phyloP scores from a whole-genome alignment of 2,888 invertebrate species.

The Ornithoptera alexandrae region DNA sequence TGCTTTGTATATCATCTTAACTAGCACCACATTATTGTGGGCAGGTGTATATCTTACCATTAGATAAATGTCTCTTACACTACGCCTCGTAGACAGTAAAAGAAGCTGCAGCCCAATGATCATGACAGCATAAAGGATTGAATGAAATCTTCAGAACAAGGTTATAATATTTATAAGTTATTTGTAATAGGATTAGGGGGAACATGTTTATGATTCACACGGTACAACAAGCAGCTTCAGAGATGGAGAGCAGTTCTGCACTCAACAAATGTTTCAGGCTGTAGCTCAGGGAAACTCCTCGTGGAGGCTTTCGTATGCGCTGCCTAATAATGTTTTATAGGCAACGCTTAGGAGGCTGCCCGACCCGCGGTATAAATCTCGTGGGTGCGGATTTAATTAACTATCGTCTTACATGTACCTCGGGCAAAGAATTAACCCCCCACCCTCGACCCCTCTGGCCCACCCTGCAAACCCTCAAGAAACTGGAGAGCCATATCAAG shows the following conservation, averaged over 20 bases:
- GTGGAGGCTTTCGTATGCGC: slow-evolving; percentile 33
- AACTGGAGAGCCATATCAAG: slow-evolving; percentile 66
- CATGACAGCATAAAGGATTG: too few species aligned
- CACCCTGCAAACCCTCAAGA: slow-evolving; percentile 38
- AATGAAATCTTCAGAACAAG: too few species aligned
- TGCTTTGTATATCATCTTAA: too few species aligned
- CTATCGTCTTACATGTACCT: slow-evolving; percentile 57
- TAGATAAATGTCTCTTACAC: too few species aligned
- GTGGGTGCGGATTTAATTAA: slow-evolving; percentile 68
- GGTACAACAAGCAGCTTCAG: too few species aligned
- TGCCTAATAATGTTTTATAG: slow-evolving; percentile 36
- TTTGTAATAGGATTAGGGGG: too few species aligned
- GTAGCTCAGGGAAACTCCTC: slow-evolving; percentile 10
- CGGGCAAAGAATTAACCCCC: slow-evolving; percentile 58
- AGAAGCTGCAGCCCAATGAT: too few species aligned
- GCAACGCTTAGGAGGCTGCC: slow-evolving; percentile 32
- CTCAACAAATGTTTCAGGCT: slow-evolving; percentile 8
- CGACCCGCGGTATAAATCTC: slow-evolving; percentile 51
- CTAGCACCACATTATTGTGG: too few species aligned
- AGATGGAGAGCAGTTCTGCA: not conserved
- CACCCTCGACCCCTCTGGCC: slow-evolving; percentile 36
- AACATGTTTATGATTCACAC: too few species aligned
- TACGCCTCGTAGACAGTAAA: too few species aligned
- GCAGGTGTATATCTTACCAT: too few species aligned
- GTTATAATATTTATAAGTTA: too few species aligned